Percentiles rank a stretch among this genome's conserved stretches.
Evolutionary conservation across 2,888 invertebrate species (phyloP).

Genomic region (Eilema depressum): DNA sequence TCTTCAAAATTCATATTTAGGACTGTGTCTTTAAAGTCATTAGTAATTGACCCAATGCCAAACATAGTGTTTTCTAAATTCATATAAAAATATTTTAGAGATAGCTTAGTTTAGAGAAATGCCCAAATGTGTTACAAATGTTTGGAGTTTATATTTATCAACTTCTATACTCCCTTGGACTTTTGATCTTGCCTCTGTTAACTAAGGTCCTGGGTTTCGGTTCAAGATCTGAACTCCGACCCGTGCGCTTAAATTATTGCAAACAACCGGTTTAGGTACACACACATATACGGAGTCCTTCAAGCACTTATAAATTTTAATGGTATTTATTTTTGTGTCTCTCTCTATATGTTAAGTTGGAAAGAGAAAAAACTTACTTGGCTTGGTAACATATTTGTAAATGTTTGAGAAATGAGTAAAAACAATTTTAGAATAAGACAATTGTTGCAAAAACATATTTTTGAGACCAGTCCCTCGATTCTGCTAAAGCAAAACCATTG

Average conservation of each 20-base stretch:
- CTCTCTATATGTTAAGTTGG: conserved; percentile 13
- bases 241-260: conserved; percentile 64
- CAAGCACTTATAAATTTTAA: conserved; percentile 37
- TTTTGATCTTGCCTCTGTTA: conserved; percentile 33
- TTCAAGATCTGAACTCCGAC: conserved; percentile 65
- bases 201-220: conserved; percentile 51
- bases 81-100: no score
- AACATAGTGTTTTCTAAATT: no score
- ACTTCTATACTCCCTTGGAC: conserved; percentile 12
- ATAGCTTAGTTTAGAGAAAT: no score
- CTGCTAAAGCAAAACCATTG: no score
- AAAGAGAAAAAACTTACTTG: conserved; percentile 41
- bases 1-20: no score
- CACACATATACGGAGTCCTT: conserved; percentile 56
- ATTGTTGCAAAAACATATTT: no score
- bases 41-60: no score
- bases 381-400: conserved; percentile 35
- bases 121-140: no score
- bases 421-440: no score
- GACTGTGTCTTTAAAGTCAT: no score
- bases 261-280: conserved; percentile 61
- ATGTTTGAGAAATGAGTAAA: no score
- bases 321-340: conserved; percentile 40
- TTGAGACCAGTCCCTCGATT: no score
- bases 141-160: neutral